Conservation (phyloP, 2,888 invertebrate genomes). For the Belgica antarctica region DNA sequence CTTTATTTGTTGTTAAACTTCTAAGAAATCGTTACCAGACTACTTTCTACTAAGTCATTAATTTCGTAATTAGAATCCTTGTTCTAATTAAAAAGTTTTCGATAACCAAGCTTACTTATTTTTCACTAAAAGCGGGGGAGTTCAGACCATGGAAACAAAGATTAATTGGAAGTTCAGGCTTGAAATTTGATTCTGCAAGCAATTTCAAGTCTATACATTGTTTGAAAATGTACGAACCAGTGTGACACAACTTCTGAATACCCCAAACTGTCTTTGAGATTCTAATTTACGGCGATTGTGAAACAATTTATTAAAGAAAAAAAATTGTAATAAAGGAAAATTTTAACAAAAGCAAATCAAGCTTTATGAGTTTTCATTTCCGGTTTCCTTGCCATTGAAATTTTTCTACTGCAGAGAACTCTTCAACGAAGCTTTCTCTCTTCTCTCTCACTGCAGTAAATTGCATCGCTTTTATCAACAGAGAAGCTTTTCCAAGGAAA, state of each 20-base stretch:
- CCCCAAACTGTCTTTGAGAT: too few species aligned
- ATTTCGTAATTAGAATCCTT: slow-evolving; percentile 11
- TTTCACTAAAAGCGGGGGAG: neutral
- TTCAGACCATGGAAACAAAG: too few species aligned
- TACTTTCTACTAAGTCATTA: slow-evolving; percentile 41
- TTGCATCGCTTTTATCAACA: neutral
- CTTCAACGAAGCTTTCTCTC: neutral
- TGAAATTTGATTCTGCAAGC: too few species aligned
- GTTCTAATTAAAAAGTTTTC: neutral
- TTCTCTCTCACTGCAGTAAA: neutral
- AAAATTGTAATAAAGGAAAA: slow-evolving; percentile 15
- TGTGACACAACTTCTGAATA: too few species aligned
- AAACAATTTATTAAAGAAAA: slow-evolving; percentile 7
- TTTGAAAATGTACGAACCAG: too few species aligned
- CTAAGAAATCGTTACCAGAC: slow-evolving; percentile 35
- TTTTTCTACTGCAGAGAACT: neutral
- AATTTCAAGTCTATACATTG: too few species aligned
- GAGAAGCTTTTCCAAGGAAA: neutral
- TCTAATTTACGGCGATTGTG: neutral
- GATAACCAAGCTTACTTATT: slow-evolving; percentile 6
- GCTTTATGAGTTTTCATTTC: slow-evolving; percentile 1
- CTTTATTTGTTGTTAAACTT: neutral
- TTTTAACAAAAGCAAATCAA: neutral
- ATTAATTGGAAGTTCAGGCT: too few species aligned
- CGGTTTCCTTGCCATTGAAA: slow-evolving; percentile 19